Conservation (phyloP, 2,888 invertebrate species). For the Pollenia angustigena region DNA sequence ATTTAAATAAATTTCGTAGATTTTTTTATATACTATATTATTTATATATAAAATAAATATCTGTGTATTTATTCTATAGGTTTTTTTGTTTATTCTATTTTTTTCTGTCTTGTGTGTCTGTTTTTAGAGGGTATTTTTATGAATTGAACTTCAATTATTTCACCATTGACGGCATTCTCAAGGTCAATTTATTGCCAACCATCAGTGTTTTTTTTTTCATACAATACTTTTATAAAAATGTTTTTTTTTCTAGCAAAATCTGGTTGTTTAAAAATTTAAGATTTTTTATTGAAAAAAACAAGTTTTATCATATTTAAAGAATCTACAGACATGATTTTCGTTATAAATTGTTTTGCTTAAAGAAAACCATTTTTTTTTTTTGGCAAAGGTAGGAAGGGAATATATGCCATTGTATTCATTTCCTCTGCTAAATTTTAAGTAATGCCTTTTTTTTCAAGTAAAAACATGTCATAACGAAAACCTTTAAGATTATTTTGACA, state of each 20-base stretch:
- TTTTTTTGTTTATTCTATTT: slow-evolving; percentile 24
- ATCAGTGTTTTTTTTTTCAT: neutral
- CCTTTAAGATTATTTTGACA: too few relatives aligned
- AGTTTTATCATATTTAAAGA: too few relatives aligned
- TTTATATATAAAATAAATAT: slow-evolving; percentile 66
- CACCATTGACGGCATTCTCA: slow-evolving; percentile 70
- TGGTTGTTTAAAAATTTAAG: slow-evolving; percentile 23
- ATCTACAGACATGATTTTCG: too few relatives aligned
- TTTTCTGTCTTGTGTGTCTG: slow-evolving; percentile 34
- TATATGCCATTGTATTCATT: too few relatives aligned
- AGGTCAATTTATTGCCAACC: slow-evolving; percentile 61
- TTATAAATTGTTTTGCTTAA: too few relatives aligned
- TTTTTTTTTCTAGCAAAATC: neutral
- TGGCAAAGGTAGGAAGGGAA: too few relatives aligned
- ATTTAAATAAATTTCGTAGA: slow-evolving; percentile 67
- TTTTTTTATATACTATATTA: slow-evolving; percentile 41
- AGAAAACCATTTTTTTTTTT: too few relatives aligned
- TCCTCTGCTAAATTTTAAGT: too few relatives aligned
- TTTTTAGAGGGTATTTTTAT: slow-evolving; percentile 64
- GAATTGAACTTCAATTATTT: slow-evolving; percentile 72
- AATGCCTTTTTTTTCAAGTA: too few relatives aligned
- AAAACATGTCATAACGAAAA: too few relatives aligned
- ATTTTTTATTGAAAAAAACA: neutral
- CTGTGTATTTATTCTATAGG: slow-evolving; percentile 46
- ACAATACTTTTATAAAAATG: neutral